Conservation (phyloP, 1,140 invertebrate species). For the Aphelinus atriplicis region DNA sequence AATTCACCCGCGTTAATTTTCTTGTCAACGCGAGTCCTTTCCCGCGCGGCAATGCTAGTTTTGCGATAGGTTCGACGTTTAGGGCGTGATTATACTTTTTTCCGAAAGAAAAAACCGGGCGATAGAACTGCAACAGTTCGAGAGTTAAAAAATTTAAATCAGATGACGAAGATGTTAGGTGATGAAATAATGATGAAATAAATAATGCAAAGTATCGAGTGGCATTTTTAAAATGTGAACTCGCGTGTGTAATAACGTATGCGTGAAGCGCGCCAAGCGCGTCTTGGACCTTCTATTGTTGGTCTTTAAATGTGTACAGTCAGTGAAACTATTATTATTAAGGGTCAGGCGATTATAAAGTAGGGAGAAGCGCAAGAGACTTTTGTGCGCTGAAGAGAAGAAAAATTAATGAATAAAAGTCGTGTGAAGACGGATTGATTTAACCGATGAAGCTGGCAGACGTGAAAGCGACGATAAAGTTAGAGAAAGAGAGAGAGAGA, state of each 20-base stretch:
- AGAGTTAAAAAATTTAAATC: conserved; percentile 34
- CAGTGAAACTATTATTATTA: conserved; percentile 69
- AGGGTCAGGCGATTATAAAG: conserved; percentile 59
- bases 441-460: background rate
- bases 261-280: conserved; percentile 57
- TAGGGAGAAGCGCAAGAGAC: conserved; percentile 37
- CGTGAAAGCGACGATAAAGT: conserved; percentile 22
- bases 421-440: conserved; percentile 25
- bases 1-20: conserved; percentile 16
- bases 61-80: conserved; percentile 42
- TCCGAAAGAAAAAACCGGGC: conserved; percentile 12
- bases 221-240: conserved; percentile 34
- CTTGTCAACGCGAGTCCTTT: conserved; percentile 17
- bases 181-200: background rate
- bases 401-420: conserved; percentile 16
- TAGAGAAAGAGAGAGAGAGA: conserved; percentile 11
- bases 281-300: conserved; percentile 65
- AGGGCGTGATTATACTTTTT: conserved; percentile 32
- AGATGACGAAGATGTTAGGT: conserved; percentile 32
- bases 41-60: conserved; percentile 35
- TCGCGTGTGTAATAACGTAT: conserved; percentile 47
- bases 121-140: conserved; percentile 33
- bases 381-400: conserved; percentile 34
- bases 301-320: conserved; percentile 68
- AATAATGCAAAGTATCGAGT: conserved; percentile 31